These are phyloP conservation scores for Furcula furcula DNA, from an alignment of 2,888 invertebrate genomes.

Conservation along the genomic window DNA sequence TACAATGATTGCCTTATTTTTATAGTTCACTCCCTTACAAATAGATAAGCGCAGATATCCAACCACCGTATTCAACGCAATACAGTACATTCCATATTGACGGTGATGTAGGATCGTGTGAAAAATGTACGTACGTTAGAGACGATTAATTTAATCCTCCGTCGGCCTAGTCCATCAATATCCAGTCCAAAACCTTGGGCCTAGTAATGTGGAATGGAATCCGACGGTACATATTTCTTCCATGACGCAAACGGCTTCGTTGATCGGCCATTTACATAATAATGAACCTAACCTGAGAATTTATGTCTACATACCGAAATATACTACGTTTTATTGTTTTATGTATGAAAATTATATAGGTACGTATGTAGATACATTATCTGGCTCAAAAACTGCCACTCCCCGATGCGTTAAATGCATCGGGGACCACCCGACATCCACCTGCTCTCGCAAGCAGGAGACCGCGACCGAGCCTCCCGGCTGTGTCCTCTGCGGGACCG, in stretches of 20 bases:
- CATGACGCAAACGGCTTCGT: slow-evolving; percentile 9
- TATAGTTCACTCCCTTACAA: too few species aligned
- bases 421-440: too few species aligned
- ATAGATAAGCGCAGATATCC: too few species aligned
- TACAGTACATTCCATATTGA: background rate
- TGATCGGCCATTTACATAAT: slow-evolving; percentile 16
- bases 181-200: slow-evolving; percentile 5
- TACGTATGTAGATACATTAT: background rate
- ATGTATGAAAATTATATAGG: background rate
- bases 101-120: background rate
- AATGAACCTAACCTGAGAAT: slow-evolving; percentile 14
- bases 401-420: too few species aligned
- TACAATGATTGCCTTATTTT: too few species aligned
- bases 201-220: slow-evolving; percentile 15
- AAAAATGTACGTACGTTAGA: slow-evolving; percentile 3
- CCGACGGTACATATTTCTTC: slow-evolving; percentile 15
- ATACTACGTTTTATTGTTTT: background rate
- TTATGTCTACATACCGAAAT: slow-evolving; percentile 7
- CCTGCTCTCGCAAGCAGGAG: too few species aligned
- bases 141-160: slow-evolving; percentile 7
- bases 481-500: too few species aligned
- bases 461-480: too few species aligned
- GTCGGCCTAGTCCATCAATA: slow-evolving; percentile 11
- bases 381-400: too few species aligned
- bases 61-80: too few species aligned